phyloP scores from a whole-genome alignment of 1,140 invertebrate genomes.

The Harpegnathos saltator region DNA sequence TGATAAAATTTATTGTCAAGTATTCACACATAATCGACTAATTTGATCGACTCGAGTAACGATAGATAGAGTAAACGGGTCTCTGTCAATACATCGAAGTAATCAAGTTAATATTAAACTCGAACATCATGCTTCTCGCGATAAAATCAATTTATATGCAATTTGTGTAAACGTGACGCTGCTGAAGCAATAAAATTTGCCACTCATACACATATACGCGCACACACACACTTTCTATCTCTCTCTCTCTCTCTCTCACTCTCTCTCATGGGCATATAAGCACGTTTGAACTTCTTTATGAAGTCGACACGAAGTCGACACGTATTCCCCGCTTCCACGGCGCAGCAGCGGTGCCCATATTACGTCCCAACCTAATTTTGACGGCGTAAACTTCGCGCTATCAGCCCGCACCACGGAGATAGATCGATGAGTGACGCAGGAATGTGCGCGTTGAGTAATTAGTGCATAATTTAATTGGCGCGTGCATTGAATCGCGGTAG shows the following conservation, averaged over 20 bases:
- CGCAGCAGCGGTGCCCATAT: not conserved
- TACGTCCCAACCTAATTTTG: conserved; percentile 46
- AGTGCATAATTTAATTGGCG: conserved; percentile 53
- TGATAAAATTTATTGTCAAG: too few species aligned
- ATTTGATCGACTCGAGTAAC: too few species aligned
- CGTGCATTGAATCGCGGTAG: conserved; percentile 44
- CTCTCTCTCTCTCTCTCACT: too few species aligned
- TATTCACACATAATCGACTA: too few species aligned
- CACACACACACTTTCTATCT: too few species aligned
- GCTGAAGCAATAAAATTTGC: not conserved
- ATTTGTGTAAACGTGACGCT: not conserved
- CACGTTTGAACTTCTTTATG: not conserved
- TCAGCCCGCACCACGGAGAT: conserved; percentile 43
- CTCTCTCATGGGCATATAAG: not conserved
- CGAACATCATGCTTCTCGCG: not conserved
- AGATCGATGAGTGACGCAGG: conserved; percentile 56
- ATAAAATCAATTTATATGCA: conserved; percentile 2
- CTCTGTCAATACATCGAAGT: too few species aligned
- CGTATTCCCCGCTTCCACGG: conserved; percentile 25
- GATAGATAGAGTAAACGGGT: too few species aligned
- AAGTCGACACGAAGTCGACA: conserved; percentile 30
- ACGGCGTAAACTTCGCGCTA: conserved; percentile 39
- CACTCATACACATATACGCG: not conserved
- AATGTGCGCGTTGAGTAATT: conserved; percentile 58
- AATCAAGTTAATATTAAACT: not conserved